phyloP scores from a whole-genome alignment of 2,113 vertebrate species.

The Donacobius atricapilla region DNA sequence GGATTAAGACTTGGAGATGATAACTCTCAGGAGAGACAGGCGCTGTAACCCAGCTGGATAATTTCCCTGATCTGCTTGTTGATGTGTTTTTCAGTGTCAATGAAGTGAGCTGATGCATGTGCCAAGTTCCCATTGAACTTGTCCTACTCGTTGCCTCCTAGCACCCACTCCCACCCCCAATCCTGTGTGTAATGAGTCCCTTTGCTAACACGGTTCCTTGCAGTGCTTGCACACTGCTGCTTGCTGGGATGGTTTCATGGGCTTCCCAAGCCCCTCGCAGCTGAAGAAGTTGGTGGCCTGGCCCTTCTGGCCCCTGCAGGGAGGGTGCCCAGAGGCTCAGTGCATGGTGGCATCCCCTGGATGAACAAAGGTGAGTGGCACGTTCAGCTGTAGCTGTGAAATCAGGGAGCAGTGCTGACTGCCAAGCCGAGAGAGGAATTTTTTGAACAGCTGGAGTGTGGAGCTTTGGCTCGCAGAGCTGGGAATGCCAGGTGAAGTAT shows the following conservation, averaged over 20 bases:
- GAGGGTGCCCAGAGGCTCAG: not conserved
- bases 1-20: not conserved
- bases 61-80: not conserved
- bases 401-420: not conserved
- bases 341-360: not conserved
- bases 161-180: not conserved
- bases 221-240: not conserved
- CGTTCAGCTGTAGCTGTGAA: not conserved
- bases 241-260: not conserved
- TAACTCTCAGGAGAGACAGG: not conserved
- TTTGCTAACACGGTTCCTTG: not conserved
- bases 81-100: not conserved
- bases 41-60: not conserved
- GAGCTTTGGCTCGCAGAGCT: not conserved
- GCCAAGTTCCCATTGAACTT: not conserved
- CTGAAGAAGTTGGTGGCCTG: not conserved
- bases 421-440: not conserved
- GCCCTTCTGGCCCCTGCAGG: not conserved
- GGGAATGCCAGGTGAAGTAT: not conserved
- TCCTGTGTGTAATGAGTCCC: too few relatives aligned
- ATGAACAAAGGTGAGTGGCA: not conserved
- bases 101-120: not conserved
- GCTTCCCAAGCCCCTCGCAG: not conserved
- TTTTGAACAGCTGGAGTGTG: not conserved
- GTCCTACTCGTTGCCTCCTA: not conserved